Evolutionary conservation across 2,113 vertebrate species (phyloP).

Genomic region (Tinamus guttatus): DNA sequence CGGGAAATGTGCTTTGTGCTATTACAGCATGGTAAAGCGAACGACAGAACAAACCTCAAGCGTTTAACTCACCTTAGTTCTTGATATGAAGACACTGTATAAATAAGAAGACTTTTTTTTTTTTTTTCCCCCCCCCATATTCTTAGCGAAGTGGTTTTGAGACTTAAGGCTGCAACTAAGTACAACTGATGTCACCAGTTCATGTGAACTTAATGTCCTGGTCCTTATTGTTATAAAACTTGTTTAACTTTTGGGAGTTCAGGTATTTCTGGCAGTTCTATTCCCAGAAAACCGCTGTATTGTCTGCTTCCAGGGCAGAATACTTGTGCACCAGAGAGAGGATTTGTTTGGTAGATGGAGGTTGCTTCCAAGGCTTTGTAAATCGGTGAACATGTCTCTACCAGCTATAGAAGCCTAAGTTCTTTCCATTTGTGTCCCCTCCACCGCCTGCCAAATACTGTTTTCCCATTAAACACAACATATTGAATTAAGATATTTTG

Average conservation of each 20-base stretch:
- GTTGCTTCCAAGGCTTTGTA: not conserved
- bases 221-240: constrained; percentile 28
- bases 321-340: not conserved
- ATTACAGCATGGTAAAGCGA: not conserved
- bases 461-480: not conserved
- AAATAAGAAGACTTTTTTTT: not conserved
- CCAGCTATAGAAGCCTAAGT: not conserved
- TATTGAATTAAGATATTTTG: not conserved
- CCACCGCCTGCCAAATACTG: accelerated
- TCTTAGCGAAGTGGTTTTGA: constrained; percentile 22
- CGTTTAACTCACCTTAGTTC: not conserved
- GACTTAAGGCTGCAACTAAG: constrained; percentile 25
- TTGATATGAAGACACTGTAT: not conserved
- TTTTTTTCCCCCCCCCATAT: not conserved
- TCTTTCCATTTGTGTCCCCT: not conserved
- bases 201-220: constrained; percentile 34
- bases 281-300: not conserved
- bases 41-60: not conserved
- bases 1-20: not conserved
- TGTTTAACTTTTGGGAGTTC: not conserved
- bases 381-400: not conserved
- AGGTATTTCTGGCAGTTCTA: not conserved
- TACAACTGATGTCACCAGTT: constrained; percentile 40
- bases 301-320: not conserved
- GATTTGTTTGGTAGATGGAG: not conserved